Evolutionary conservation across 2,888 invertebrate genomes (phyloP), one percentile per base, ranked within the genome.

Genomic region (Boloria euphrosyne): DNA sequence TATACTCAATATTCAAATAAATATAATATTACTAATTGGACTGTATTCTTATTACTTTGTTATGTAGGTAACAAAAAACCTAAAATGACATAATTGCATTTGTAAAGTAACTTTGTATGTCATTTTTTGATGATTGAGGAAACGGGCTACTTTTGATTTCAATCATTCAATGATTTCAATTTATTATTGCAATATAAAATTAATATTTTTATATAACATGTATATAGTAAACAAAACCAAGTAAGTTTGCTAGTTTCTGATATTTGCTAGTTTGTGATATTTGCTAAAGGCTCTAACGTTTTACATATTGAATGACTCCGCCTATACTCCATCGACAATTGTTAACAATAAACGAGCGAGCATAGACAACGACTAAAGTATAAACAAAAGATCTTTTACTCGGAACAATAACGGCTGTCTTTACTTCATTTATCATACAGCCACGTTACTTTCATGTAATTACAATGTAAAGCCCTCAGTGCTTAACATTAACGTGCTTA

Each of bases 371-470:
- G 84, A 90, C 82, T 85, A 80, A 77, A 73, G 85, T 84, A 86
- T 87, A 89, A 85, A 91, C 91, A 91, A 92, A 90, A 85, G 88
- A 75, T 84, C 89, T 90, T 91, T 91, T 86, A 90, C 86, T 80
- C 81, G 78, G 83, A 81, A 91, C 90, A 91, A 91, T 89, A 81
- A 82, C 72, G 81, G 73, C 79, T 82, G 85, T 86, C 87, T 87
- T 84, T 84, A 86, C 85, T 82, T 92, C 91, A 90, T 92, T 91
- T 89, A 90, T 92, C 90, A 91, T 88, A 85, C 84, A 86, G 84
- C 80, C 89, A 88, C 86, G 88, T 87, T 86, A 91, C 90, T 90
- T 89, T 90, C 90, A 90, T 88, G 85, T 85, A 85, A 90, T 90
- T 90, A 90, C 87, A 88, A 89, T 85, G 89, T 87, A 79, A 77